Conservation (phyloP, 2,113 vertebrate genomes). For the Pollimyrus isidori region DNA sequence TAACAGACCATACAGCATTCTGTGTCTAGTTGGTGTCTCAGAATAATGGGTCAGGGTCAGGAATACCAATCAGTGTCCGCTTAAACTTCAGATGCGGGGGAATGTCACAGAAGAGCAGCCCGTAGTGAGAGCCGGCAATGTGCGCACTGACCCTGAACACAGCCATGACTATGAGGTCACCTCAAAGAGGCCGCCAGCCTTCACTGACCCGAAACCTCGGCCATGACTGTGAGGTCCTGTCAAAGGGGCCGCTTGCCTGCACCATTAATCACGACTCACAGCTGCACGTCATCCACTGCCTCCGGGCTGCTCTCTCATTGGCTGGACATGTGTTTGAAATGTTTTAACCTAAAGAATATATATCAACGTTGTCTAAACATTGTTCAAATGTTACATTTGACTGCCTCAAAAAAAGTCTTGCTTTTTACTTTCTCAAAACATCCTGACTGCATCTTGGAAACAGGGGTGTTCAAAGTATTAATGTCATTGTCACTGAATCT, state of each 20-base stretch:
- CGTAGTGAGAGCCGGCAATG: not conserved
- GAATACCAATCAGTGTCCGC: not conserved
- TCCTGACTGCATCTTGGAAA: not conserved
- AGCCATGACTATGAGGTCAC: not conserved
- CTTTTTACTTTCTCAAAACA: not conserved
- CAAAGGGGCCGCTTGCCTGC: not conserved
- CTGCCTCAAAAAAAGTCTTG: not conserved
- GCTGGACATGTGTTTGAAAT: not conserved
- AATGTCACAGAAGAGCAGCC: not conserved
- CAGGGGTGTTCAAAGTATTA: not conserved
- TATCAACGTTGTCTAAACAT: constrained; percentile 16
- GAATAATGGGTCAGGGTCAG: not conserved
- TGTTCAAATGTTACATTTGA: not conserved
- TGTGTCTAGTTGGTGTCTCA: not conserved
- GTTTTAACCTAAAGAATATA: constrained; percentile 5
- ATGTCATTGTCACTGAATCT: not conserved
- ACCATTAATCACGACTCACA: constrained; percentile 17
- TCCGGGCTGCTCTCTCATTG: not conserved
- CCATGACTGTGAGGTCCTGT: not conserved
- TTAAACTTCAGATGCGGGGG: not conserved
- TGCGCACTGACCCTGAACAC: constrained; percentile 4
- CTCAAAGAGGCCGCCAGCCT: not conserved
- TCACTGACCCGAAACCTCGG: constrained; percentile 5
- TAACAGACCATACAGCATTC: not conserved
- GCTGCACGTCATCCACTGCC: not conserved